phyloP scores from a whole-genome alignment of 2,797 vertebrate genomes.

The Tauraco hartlaubi region DNA sequence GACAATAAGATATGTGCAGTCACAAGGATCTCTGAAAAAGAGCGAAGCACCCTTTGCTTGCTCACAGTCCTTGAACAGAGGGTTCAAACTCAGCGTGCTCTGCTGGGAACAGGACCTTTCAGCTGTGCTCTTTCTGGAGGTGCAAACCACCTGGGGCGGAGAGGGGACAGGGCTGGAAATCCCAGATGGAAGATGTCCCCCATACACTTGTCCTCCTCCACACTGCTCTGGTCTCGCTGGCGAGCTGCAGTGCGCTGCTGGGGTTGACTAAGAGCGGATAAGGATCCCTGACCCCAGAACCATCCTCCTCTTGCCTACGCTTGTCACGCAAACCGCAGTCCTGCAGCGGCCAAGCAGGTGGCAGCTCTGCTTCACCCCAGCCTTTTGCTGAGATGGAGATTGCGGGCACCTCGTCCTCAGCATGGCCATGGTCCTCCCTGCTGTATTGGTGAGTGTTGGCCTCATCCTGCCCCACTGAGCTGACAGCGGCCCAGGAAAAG shows the following conservation, averaged over 20 bases:
- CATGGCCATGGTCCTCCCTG: not conserved
- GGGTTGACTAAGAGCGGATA: not conserved
- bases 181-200: not conserved
- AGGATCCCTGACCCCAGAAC: not conserved
- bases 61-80: not conserved
- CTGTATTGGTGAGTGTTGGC: accelerated
- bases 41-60: not conserved
- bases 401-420: not conserved
- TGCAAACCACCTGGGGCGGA: not conserved
- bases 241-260: not conserved
- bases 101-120: not conserved
- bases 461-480: not conserved
- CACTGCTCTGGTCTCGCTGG: not conserved
- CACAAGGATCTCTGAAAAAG: not conserved
- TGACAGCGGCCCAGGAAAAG: not conserved
- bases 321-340: not conserved
- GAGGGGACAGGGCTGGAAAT: not conserved
- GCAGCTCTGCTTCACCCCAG: not conserved
- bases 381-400: not conserved
- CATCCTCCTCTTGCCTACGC: not conserved
- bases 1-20: not conserved
- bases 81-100: not conserved
- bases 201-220: not conserved
- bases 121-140: not conserved
- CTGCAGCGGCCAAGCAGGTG: accelerated